Base-by-base conservation (phyloP, 2,113 vertebrate species). In the Zingel zingel region DNA sequence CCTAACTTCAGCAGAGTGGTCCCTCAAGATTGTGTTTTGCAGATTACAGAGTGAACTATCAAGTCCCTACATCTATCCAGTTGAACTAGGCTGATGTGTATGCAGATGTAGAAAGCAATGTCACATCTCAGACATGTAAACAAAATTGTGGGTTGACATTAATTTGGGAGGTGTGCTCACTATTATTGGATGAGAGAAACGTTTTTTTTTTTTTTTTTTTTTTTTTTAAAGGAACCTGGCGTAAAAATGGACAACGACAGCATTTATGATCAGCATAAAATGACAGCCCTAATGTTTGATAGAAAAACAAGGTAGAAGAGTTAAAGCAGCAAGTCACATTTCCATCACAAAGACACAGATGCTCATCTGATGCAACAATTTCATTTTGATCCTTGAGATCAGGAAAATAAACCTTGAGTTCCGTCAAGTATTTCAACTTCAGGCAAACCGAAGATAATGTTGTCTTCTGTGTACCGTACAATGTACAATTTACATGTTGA, bases 281-380 rank as follows among this genome's bases (percentile, higher is more conserved):
- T 77, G 81, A 93, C 88, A 93, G 93, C 90, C 89, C 93, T 89
- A 94, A 93, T 81, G 83, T 88, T 73, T 58, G 86, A 91, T 84
- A 88, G 86, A 92, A 93, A 87, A 92, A 84, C 74, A 90, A 86
- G 70, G 68, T 83, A 91, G 86, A 87, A 90, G 88, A 91, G 76
- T 81, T 90, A 93, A 94, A 94, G 92, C 92, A 93, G 92, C 93
- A 93, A 92, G 86, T 95, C 88, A 94, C 90, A 85, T 91, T 94
- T 93, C 76, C 85, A 88, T 91, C 93, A 93, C 84, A 74, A 90
- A 92, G 83, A 91, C 93, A 93, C 91, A 86, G 85, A 93, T 83
- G 77, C 78, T 88, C 83, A 84, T 92, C 88, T 79, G 91, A 91
- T 86, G 86, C 79, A 78, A 90, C 81, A 61, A 73, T 86, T 92